Percentiles rank a stretch among this genome's conserved stretches.
Conservation (phyloP, 2,888 invertebrate genomes). For the Dolomedes plantarius region DNA sequence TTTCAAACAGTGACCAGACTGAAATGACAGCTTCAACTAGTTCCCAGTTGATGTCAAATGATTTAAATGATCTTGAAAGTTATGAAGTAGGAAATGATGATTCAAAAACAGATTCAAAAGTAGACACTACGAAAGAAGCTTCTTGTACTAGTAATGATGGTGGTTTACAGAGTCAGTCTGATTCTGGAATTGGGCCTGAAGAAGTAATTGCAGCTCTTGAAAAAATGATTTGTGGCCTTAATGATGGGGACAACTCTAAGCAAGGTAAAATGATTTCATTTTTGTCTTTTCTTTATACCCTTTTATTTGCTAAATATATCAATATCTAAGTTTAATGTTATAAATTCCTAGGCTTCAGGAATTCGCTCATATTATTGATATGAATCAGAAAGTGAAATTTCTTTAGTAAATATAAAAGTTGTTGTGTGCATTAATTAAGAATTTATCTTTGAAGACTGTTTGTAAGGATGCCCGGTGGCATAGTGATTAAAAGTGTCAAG, state of each 20-base stretch:
- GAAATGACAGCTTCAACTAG: constrained; percentile 64
- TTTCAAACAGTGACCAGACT: constrained; percentile 61
- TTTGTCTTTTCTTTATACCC: no score
- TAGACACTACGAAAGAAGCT: not conserved
- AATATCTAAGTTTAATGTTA: no score
- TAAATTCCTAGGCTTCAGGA: no score
- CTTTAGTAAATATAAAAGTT: no score
- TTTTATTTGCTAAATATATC: no score
- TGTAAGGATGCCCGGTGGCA: no score
- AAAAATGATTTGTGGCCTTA: constrained; percentile 72
- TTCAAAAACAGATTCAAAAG: not conserved
- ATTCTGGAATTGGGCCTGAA: constrained; percentile 73
- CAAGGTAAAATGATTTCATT: constrained; percentile 12
- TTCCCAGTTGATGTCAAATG: constrained; percentile 46
- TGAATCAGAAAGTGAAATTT: no score
- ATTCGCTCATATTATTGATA: no score
- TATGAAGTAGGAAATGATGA: constrained; percentile 24
- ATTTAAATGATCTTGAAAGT: constrained; percentile 42
- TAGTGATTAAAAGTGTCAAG: no score
- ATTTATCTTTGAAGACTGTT: no score
- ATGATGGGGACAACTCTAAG: constrained; percentile 62
- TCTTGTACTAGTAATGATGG: constrained; percentile 21
- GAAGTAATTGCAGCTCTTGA: constrained; percentile 73
- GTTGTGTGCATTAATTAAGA: no score
- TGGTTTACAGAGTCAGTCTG: constrained; percentile 63